Percentiles rank a stretch among this genome's conserved stretches.
Conservation (phyloP, 1,140 invertebrate species). For the Anagrus nilaparvatae region DNA sequence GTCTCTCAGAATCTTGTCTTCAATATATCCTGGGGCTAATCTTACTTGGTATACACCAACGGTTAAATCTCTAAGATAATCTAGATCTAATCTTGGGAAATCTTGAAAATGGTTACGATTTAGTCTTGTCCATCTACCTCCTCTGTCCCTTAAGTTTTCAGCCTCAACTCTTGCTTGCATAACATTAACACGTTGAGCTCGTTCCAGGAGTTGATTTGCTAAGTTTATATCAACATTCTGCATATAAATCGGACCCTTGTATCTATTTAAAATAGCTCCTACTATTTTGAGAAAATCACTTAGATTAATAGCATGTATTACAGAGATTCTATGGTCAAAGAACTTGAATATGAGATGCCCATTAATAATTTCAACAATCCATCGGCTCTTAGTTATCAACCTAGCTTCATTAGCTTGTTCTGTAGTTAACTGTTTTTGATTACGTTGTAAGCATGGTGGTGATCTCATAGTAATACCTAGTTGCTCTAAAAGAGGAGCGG, state of each 20-base stretch:
- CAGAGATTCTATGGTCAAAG: conserved; percentile 7
- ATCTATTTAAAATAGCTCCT: conserved; percentile 11
- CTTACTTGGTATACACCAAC: conserved; percentile 7
- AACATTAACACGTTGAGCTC: too few species aligned
- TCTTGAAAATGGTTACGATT: neutral
- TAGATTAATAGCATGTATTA: conserved; percentile 4
- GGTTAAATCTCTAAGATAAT: conserved; percentile 1
- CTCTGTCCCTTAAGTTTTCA: neutral
- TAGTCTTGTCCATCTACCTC: neutral
- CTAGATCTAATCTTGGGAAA: conserved; percentile 3
- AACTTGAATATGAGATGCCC: conserved; percentile 18
- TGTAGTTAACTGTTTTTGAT: conserved; percentile 2
- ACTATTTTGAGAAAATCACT: conserved; percentile 7
- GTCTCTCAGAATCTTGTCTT: conserved; percentile 2
- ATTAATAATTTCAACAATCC: conserved; percentile 19
- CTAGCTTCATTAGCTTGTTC: conserved; percentile 13
- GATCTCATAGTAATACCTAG: neutral
- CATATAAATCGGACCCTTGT: too few species aligned
- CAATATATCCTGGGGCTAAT: conserved; percentile 1
- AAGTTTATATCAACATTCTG: too few species aligned
- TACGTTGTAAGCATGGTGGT: neutral
- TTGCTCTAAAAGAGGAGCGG: neutral
- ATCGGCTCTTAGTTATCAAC: conserved; percentile 15
- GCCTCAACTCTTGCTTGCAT: conserved; percentile 4
- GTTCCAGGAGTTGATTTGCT: too few species aligned